Base-by-base conservation (phyloP, 2,113 vertebrate species). In the Nipponia nippon region DNA sequence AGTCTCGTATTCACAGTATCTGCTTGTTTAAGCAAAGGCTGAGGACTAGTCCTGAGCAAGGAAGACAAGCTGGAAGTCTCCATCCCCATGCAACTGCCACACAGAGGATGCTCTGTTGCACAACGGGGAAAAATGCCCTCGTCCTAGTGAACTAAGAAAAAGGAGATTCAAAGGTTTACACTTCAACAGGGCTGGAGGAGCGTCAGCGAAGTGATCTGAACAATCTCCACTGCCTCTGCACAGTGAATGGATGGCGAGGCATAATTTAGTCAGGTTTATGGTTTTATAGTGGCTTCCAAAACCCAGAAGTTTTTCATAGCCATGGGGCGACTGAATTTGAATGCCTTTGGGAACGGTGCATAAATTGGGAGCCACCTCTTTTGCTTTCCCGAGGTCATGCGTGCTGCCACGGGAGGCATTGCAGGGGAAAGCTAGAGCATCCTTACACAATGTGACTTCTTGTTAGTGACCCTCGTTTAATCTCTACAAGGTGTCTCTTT, bases 221-320 rank as follows among this genome's bases (percentile, higher is more conserved):
- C 1, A 0, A 70, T 47, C 63, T 52, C n/a, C 47, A 78, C 6
- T 36, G 46, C 38, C 59, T 85, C 42, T 67, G 20, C 72, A 53
- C 40, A 65, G 62, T 0, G 16, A 92, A 67, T 3, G 18, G 32
- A 67, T 3, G 18, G 32, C 0, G 0, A 61, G 16, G 77, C 2
- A 3, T 46, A 53, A 36, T 40, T 72, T 13, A 71, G 34, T 42
- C 22, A 46, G 38, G 29, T 82, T 91, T 70, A 89, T 11, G 26
- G 63, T 66, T 87, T 89, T 91, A 55, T 4, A 93, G 83, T 1
- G 2, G 62, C 26, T 93, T 93, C 78, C 71, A 77, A 90, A 91
- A 36, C 27, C 44, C 84, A 47, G 46, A 73, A 21, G 17, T 44
- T 90, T 93, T 82, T 87, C 89, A 86, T 13, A 93, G 78, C 46